These are phyloP conservation scores for Picathartes gymnocephalus DNA, from an alignment of 2,113 vertebrate genomes.

Conservation along the genomic window DNA sequence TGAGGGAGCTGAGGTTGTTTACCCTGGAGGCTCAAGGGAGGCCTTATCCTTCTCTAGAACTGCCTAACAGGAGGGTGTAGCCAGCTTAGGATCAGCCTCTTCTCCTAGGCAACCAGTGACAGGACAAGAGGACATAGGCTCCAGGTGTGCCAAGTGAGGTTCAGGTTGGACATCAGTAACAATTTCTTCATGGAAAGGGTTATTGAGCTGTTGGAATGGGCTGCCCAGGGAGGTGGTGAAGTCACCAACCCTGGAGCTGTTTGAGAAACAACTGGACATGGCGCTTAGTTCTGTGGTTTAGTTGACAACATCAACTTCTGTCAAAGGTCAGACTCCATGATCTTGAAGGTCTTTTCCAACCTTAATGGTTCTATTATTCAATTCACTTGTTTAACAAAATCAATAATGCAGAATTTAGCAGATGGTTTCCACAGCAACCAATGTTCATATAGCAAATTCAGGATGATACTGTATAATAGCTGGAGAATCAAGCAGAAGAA, in stretches of 20 bases:
- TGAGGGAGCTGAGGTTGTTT: background rate
- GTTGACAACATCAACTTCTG: background rate
- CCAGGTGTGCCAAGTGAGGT: background rate
- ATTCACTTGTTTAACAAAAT: background rate
- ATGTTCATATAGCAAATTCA: background rate
- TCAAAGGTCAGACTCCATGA: background rate
- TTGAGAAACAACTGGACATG: fast-evolving
- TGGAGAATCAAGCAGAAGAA: background rate
- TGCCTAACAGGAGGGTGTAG: background rate
- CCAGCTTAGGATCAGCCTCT: background rate
- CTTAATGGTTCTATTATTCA: background rate
- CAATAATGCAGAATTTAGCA: constrained; percentile 9
- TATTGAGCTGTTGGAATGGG: background rate
- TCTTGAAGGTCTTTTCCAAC: background rate
- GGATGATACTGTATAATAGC: background rate
- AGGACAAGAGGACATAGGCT: background rate
- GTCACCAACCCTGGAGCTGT: background rate
- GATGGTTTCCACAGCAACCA: constrained; percentile 52
- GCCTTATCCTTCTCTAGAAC: background rate
- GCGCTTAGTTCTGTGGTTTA: background rate
- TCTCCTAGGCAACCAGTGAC: background rate
- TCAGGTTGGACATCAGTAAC: background rate
- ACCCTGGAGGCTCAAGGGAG: background rate
- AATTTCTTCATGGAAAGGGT: background rate
- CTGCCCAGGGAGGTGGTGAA: background rate